Percentiles rank a stretch among this genome's conserved stretches.
Conservation (phyloP, 1,140 invertebrate genomes). For the Trinorchestia longiramus region DNA sequence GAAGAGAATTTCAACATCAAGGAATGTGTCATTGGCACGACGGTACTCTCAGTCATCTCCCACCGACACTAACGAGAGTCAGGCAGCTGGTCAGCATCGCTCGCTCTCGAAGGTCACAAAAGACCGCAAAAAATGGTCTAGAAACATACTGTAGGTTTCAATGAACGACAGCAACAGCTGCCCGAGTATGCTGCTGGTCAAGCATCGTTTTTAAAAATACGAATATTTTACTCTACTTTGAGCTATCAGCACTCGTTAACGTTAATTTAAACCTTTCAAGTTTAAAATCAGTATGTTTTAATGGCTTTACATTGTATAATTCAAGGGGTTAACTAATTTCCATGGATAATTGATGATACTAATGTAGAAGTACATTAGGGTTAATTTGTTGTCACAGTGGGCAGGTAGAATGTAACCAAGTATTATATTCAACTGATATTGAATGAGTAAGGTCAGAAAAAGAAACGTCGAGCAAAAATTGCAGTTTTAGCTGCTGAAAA, state of each 20-base stretch:
- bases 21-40: not conserved
- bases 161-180: not conserved
- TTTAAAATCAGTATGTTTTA: no score
- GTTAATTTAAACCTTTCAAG: no score
- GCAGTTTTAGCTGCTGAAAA: not conserved
- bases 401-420: not conserved
- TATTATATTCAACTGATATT: not conserved
- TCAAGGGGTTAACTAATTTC: no score
- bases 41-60: not conserved
- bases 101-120: not conserved
- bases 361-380: no score
- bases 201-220: no score
- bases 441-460: not conserved
- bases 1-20: not conserved
- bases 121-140: not conserved
- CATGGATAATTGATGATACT: no score
- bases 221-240: no score
- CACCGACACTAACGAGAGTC: not conserved
- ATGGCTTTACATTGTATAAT: no score
- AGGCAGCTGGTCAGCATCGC: not conserved
- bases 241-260: no score
- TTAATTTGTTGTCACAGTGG: no score
- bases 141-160: not conserved
- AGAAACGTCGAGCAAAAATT: not conserved
- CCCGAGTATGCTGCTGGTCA: not conserved